Evolutionary conservation across 2,797 vertebrate species (phyloP).

Genomic region (Neoniphon sammara): DNA sequence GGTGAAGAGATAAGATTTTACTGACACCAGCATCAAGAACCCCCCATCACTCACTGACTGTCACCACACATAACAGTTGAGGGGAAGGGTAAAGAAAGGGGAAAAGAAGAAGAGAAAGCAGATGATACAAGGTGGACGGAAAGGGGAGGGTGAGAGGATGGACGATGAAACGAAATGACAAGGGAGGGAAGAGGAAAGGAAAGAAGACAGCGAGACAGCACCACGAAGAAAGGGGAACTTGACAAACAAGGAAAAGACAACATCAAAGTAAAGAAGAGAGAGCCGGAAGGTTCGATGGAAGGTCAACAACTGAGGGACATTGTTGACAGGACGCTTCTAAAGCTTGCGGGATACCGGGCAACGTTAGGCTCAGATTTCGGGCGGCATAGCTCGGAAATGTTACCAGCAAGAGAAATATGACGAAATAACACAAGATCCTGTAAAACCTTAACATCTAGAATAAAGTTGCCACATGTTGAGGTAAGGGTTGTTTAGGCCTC

Average conservation of each 20-base stretch:
- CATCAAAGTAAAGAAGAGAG: constrained; percentile 37
- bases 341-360: background rate
- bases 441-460: too few relatives aligned
- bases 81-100: constrained; percentile 22
- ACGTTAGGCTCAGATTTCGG: background rate
- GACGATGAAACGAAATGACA: constrained; percentile 42
- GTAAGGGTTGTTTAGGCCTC: too few relatives aligned
- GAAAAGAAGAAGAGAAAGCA: background rate
- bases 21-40: constrained; percentile 60
- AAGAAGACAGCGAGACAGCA: constrained; percentile 13
- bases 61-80: constrained; percentile 33
- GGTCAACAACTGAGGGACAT: constrained; percentile 15
- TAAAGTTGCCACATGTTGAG: too few relatives aligned
- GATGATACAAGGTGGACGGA: constrained; percentile 34
- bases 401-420: background rate
- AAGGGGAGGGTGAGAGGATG: constrained; percentile 1
- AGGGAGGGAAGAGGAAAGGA: constrained; percentile 9
- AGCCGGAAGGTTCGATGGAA: constrained; percentile 8
- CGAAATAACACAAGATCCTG: background rate
- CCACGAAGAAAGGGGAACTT: constrained; percentile 8
- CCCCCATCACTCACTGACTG: constrained; percentile 64
- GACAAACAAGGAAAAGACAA: constrained; percentile 41
- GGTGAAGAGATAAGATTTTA: constrained; percentile 66
- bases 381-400: background rate
- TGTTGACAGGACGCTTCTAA: background rate